Evolutionary conservation across 2,888 invertebrate genomes (phyloP).

Genomic region (Esperia sulphurella): DNA sequence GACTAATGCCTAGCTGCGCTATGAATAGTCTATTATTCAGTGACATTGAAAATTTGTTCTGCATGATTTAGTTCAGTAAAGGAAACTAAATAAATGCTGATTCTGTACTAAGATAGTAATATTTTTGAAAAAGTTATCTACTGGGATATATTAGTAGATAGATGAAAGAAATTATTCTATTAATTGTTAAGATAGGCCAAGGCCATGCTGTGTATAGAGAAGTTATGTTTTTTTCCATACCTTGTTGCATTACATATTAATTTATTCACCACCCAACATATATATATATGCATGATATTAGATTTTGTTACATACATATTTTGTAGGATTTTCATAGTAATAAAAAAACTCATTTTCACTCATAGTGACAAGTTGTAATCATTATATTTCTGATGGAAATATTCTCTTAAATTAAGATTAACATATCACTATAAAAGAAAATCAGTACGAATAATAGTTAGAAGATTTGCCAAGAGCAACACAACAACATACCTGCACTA

Average conservation of each 20-base stretch:
- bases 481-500: slow-evolving; percentile 83
- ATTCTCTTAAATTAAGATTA: no score
- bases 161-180: no score
- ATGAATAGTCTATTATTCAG: slow-evolving; percentile 29
- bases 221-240: neutral
- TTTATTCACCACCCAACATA: slow-evolving; percentile 1
- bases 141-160: no score
- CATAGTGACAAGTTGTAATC: neutral
- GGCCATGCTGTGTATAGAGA: no score
- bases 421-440: no score
- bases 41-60: slow-evolving; percentile 46
- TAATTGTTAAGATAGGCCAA: no score
- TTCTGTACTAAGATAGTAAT: neutral
- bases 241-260: neutral
- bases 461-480: neutral
- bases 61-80: slow-evolving; percentile 18
- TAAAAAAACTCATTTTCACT: neutral
- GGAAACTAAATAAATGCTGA: neutral
- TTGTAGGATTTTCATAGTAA: neutral
- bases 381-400: neutral
- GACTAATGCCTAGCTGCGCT: slow-evolving; percentile 20
- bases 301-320: neutral
- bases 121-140: no score
- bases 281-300: neutral
- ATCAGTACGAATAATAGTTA: neutral